These are phyloP conservation scores for Acromyrmex echinatior DNA, from an alignment of 1,140 invertebrate genomes.

Conservation along the genomic window DNA sequence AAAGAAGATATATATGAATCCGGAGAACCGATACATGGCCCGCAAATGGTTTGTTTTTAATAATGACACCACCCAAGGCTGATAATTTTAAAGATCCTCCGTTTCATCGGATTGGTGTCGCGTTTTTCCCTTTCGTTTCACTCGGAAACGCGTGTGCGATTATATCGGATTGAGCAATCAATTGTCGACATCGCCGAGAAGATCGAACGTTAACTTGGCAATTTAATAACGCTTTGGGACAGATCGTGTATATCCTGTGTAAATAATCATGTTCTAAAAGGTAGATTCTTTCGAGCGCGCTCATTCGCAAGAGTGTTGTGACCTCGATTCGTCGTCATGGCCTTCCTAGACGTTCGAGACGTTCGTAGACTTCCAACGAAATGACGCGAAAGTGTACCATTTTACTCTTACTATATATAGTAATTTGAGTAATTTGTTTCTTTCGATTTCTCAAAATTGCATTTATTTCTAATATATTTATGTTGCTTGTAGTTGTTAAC, in stretches of 20 bases:
- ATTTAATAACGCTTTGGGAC: conserved; percentile 25
- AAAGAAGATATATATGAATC: not conserved
- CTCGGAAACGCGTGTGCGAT: conserved; percentile 5
- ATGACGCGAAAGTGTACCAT: conserved; percentile 47
- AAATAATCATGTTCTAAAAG: conserved; percentile 23
- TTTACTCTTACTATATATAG: not conserved
- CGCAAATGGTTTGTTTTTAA: not conserved
- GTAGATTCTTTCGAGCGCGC: conserved; percentile 3
- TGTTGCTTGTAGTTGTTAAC: not conserved
- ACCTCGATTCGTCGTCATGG: conserved; percentile 57
- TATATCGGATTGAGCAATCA: conserved; percentile 23
- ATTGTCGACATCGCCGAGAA: not conserved
- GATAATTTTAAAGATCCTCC: conserved; percentile 24
- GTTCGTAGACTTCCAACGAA: conserved; percentile 47
- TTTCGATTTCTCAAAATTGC: not conserved
- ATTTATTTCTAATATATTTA: conserved; percentile 4
- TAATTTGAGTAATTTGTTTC: not conserved
- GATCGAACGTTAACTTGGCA: not conserved
- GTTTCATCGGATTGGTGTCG: not conserved
- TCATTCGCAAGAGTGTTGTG: conserved; percentile 33
- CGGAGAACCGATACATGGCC: not conserved
- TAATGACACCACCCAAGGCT: conserved; percentile 1
- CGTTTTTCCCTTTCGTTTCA: conserved; percentile 17
- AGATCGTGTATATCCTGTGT: conserved; percentile 9
- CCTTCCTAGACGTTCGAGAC: conserved; percentile 43